Evolutionary conservation across 1,140 invertebrate species (phyloP), one percentile per base, ranked within the genome.

Genomic region (Chymomyza costata): DNA sequence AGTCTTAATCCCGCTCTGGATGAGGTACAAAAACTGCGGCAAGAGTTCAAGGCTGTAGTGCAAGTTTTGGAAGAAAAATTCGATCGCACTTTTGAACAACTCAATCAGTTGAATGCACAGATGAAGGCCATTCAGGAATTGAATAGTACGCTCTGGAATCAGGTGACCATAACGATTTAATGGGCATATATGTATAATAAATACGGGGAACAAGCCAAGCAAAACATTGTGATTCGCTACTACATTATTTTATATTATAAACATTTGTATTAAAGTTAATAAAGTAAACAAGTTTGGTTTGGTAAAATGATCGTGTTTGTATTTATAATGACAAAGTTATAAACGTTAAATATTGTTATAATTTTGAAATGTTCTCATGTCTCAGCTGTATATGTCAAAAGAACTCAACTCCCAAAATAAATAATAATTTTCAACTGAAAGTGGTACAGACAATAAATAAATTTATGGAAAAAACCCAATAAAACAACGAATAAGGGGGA

Each of bases 21-120:
- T 1, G 73, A 76, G 1, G 39, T 69, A 28, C 56, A 68, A 0
- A 34, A 57, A 37, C 40, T 84, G 6, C 58, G 82, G 0, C 11
- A 40, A 5, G 82, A 84, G 18, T 19, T 84, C 0, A 82, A 80
- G 25, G 13, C 55, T 10, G 59, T 84, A 31, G 54, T 82, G 10
- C 56, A 70, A 34, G 56, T 82, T 25, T 71, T 84, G 37, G 82
- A 84, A 34, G 6, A 34, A 1, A 80, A 83, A 35, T 60, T 84
- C 17, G 68, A 80, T 41, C 1, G 6, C 0, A 31, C 67, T 2
- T 44, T 41, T 10, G 18, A 34, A 0, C 43, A 64, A 25, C 19
- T 84, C 0, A 40, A 47, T 1, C 25, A 39, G 15, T 38, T 84
- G 2, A 71, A 68, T 49, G 32, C 39, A 0, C 65, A 65, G 16